Conservation (phyloP, 1,140 invertebrate genomes). For the Sogatella furcifera region DNA sequence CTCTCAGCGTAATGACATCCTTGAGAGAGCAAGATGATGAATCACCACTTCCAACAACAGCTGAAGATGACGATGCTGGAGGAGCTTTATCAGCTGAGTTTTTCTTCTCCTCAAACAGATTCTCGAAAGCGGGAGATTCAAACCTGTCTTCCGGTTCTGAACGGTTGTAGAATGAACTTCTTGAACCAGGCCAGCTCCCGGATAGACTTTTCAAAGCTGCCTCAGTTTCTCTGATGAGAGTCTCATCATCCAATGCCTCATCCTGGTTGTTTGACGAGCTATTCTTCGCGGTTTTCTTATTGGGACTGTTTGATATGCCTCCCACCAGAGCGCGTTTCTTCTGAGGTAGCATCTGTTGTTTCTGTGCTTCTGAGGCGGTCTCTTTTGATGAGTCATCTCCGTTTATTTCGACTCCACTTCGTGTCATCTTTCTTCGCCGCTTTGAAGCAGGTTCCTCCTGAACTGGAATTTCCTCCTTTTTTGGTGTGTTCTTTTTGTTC, state of each 20-base stretch:
- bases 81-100: conserved; percentile 49
- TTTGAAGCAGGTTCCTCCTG: conserved; percentile 16
- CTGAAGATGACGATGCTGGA: conserved; percentile 32
- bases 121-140: conserved; percentile 60
- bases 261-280: conserved; percentile 26
- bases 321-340: conserved; percentile 45
- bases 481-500: conserved; percentile 12
- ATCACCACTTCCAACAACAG: conserved; percentile 46
- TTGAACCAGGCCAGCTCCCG: conserved; percentile 61
- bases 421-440: conserved; percentile 8
- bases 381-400: background rate
- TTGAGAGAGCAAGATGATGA: conserved; percentile 45
- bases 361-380: conserved; percentile 8
- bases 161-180: conserved; percentile 47
- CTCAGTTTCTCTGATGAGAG: conserved; percentile 73
- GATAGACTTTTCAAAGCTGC: conserved; percentile 72
- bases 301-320: conserved; percentile 36
- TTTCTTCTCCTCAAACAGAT: conserved; percentile 73
- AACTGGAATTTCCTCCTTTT: conserved; percentile 12
- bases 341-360: conserved; percentile 36
- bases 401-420: conserved; percentile 9
- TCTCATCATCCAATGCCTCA: conserved; percentile 58
- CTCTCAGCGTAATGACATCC: conserved; percentile 52
- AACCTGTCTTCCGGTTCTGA: conserved; percentile 53
- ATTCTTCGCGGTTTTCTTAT: conserved; percentile 38